Percentiles rank a stretch among this genome's conserved stretches.
Conservation (phyloP, 2,113 vertebrate species). For the Corythaeola cristata region DNA sequence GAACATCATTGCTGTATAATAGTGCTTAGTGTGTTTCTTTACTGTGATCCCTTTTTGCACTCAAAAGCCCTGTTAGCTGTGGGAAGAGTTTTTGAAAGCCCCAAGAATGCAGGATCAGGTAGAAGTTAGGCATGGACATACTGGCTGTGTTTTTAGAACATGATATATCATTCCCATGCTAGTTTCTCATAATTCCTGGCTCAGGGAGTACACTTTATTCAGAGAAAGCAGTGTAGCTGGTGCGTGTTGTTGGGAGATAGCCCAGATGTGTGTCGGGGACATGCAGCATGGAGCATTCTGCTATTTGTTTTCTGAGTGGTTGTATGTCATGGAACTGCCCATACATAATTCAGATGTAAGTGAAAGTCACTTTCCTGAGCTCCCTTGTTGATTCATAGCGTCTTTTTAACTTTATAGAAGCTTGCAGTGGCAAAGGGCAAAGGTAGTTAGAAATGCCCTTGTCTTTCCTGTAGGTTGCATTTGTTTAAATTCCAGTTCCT, state of each 20-base stretch:
- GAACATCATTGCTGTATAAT: background rate
- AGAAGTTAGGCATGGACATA: background rate
- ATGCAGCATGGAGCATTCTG: background rate
- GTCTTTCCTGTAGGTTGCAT: background rate
- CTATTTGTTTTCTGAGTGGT: slow-evolving; percentile 6
- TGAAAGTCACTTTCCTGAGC: background rate
- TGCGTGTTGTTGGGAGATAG: background rate
- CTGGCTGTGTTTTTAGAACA: background rate
- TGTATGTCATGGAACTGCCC: background rate
- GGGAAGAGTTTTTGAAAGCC: background rate
- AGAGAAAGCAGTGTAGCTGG: background rate
- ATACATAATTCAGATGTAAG: background rate
- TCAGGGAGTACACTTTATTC: background rate
- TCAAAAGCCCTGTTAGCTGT: background rate
- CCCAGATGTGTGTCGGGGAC: background rate
- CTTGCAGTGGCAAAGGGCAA: background rate
- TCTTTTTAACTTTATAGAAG: background rate
- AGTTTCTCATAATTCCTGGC: background rate
- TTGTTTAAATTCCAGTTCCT: slow-evolving; percentile 14
- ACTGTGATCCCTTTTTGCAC: background rate
- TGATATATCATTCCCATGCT: background rate
- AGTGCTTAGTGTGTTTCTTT: background rate
- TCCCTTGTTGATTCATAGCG: background rate
- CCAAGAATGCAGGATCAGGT: background rate
- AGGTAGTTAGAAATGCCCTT: background rate